Percentiles rank a stretch among this genome's conserved stretches.
phyloP scores from a whole-genome alignment of 2,113 vertebrate species.

The Microcebus jonahi region DNA sequence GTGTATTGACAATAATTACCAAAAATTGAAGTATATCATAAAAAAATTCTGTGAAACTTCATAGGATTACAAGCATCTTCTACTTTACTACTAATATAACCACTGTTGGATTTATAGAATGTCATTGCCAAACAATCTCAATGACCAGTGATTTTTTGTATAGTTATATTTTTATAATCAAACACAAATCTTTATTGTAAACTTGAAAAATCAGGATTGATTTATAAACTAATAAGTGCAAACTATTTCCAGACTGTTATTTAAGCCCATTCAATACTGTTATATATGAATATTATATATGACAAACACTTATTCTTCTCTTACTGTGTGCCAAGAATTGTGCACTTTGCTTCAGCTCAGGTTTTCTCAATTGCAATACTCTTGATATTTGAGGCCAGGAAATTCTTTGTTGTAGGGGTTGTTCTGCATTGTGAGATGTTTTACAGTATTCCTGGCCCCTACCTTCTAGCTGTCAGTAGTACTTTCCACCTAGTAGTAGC shows the following conservation, averaged over 20 bases:
- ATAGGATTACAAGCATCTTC: slow-evolving; percentile 27
- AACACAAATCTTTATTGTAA: not conserved
- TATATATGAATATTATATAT: not conserved
- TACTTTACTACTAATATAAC: slow-evolving; percentile 26
- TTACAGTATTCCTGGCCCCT: not conserved
- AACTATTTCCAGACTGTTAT: not conserved
- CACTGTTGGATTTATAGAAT: not conserved
- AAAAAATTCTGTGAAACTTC: slow-evolving; percentile 45
- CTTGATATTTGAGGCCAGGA: not conserved
- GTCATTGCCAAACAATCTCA: not conserved
- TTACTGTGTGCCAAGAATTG: not conserved
- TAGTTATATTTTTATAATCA: not conserved
- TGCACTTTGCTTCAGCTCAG: not conserved
- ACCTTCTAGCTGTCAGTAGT: not conserved
- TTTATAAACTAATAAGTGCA: slow-evolving; percentile 10
- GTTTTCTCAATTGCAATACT: not conserved
- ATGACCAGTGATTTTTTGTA: slow-evolving; percentile 15
- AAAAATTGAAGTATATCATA: slow-evolving; percentile 34
- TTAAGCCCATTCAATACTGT: not conserved
- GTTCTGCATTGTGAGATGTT: not conserved
- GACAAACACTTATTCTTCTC: not conserved
- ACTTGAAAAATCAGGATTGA: not conserved
- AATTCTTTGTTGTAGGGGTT: not conserved
- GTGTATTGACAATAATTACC: slow-evolving; percentile 56
- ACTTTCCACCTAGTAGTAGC: not conserved